Percentiles rank a stretch among this genome's conserved stretches.
Evolutionary conservation across 2,888 invertebrate genomes (phyloP).

Genomic region (Cosmorhoe ocellata): DNA sequence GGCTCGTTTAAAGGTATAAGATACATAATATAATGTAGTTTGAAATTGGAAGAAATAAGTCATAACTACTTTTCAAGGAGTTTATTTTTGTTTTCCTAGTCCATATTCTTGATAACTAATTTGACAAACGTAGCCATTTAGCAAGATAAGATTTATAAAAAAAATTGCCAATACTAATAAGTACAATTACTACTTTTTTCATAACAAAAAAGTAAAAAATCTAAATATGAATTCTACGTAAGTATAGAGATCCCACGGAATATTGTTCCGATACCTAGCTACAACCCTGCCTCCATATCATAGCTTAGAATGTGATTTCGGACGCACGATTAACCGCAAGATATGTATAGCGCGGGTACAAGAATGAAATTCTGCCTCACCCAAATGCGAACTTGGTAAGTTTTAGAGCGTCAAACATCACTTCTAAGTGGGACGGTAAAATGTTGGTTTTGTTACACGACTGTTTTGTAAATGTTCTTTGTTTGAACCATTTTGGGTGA

Average conservation of each 20-base stretch:
- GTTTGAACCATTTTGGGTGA: slow-evolving; percentile 24
- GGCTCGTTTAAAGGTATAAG: too few relatives aligned
- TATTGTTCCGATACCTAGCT: background rate
- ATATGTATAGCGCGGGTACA: slow-evolving; percentile 36
- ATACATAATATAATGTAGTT: too few relatives aligned
- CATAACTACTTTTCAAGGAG: too few relatives aligned
- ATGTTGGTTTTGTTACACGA: slow-evolving; percentile 27
- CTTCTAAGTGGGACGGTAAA: slow-evolving; percentile 23
- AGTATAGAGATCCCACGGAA: background rate
- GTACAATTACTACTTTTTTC: too few relatives aligned
- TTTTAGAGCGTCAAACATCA: slow-evolving; percentile 26
- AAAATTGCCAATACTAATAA: too few relatives aligned
- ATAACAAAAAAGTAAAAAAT: too few relatives aligned
- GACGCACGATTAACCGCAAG: slow-evolving; percentile 54
- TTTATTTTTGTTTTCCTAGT: too few relatives aligned
- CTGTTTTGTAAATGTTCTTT: slow-evolving; percentile 22
- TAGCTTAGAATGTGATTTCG: slow-evolving; percentile 53
- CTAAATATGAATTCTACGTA: too few relatives aligned
- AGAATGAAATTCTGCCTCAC: slow-evolving; percentile 31
- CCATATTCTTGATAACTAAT: too few relatives aligned
- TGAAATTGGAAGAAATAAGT: too few relatives aligned
- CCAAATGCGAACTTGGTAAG: slow-evolving; percentile 20
- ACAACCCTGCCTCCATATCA: slow-evolving; percentile 43
- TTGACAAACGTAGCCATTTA: too few relatives aligned
- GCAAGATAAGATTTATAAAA: too few relatives aligned